These are phyloP conservation scores for Drosophila diplacantha DNA, from an alignment of 2,888 invertebrate genomes.

Conservation along the genomic window DNA sequence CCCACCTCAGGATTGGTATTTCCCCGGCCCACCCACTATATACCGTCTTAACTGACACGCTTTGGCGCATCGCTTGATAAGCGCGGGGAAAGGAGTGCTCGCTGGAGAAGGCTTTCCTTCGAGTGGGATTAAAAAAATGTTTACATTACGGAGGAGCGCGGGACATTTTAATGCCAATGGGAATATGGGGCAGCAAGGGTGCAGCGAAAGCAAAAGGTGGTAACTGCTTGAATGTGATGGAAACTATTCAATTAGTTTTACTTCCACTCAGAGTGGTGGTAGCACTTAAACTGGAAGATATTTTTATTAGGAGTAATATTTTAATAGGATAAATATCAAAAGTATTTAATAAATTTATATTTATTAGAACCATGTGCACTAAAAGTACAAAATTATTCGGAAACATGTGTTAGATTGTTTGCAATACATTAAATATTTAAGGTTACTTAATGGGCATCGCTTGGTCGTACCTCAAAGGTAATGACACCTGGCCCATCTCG, in stretches of 20 bases:
- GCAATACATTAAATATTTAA: too few relatives aligned
- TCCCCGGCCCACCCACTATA: slow-evolving; percentile 1
- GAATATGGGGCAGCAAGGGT: slow-evolving; percentile 18
- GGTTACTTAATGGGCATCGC: background rate
- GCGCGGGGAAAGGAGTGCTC: slow-evolving; percentile 42
- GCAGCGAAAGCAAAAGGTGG: background rate
- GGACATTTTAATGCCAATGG: slow-evolving; percentile 39
- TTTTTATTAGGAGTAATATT: too few relatives aligned
- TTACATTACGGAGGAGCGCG: slow-evolving; percentile 17
- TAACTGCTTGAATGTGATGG: background rate
- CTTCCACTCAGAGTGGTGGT: too few relatives aligned
- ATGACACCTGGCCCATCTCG: background rate
- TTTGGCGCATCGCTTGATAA: slow-evolving; percentile 66
- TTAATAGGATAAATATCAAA: background rate
- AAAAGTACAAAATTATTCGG: background rate
- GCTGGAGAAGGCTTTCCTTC: slow-evolving; percentile 57
- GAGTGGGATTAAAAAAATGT: slow-evolving; percentile 58
- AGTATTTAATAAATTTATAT: background rate
- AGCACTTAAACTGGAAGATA: background rate
- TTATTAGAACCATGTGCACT: background rate
- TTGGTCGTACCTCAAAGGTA: background rate
- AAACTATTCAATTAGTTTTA: background rate
- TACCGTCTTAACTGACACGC: slow-evolving; percentile 62
- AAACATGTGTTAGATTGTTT: background rate
- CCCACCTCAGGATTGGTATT: slow-evolving; percentile 3